Conservation (phyloP, 2,113 vertebrate species). For the Tychaedon coryphoeus region DNA sequence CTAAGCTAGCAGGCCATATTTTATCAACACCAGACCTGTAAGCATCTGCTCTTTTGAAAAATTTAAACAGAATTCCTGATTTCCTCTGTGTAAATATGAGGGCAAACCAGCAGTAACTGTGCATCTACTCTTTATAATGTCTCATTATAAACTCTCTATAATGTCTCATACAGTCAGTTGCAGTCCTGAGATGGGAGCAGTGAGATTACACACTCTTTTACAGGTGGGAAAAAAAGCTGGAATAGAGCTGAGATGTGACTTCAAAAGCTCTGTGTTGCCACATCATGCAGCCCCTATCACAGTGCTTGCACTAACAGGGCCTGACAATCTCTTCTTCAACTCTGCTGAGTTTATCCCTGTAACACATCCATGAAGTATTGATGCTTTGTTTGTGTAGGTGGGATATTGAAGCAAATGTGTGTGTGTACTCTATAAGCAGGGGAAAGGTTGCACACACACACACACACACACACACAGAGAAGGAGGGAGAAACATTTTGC, state of each 20-base stretch:
- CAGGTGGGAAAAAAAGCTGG: not conserved
- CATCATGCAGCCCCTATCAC: not conserved
- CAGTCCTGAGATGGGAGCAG: not conserved
- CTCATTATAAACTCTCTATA: not conserved
- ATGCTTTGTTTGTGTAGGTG: not conserved
- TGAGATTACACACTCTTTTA: not conserved
- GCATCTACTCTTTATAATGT: not conserved
- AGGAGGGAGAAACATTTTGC: not conserved
- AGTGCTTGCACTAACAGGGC: not conserved
- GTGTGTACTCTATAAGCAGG: not conserved
- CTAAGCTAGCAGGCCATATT: constrained; percentile 12
- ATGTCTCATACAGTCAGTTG: not conserved
- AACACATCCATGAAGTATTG: not conserved
- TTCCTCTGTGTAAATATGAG: not conserved
- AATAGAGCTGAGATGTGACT: not conserved
- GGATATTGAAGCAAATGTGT: not conserved
- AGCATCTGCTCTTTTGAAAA: not conserved
- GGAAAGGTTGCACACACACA: not conserved
- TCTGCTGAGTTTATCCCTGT: not conserved
- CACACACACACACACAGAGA: not conserved
- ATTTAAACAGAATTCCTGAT: not conserved
- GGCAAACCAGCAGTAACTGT: not conserved
- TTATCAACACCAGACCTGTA: not conserved
- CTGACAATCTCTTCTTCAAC: not conserved
- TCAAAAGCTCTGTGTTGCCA: not conserved